Evolutionary conservation across 2,888 invertebrate genomes (phyloP).

Genomic region (Ichneumoninae sp.): DNA sequence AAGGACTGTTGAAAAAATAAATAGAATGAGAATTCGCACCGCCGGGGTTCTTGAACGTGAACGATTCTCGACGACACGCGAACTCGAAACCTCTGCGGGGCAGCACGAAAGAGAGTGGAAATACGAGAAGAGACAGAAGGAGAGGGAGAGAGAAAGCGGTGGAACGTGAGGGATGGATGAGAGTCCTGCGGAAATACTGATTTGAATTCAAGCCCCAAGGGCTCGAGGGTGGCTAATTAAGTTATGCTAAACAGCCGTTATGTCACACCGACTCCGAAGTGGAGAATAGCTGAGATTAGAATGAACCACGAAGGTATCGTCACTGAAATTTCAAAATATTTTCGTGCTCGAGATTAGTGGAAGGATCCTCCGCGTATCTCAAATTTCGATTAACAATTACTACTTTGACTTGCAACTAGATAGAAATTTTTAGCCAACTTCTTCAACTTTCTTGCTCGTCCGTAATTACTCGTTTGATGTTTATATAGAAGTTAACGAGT

Average conservation of each 20-base stretch:
- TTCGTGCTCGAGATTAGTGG: background rate
- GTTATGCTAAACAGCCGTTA: slow-evolving; percentile 79
- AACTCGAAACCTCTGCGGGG: slow-evolving; percentile 18
- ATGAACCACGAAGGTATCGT: background rate
- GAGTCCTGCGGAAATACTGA: slow-evolving; percentile 56
- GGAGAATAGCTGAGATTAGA: slow-evolving; percentile 29
- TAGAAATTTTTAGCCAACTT: background rate
- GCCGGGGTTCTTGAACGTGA: slow-evolving; percentile 23
- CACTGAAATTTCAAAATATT: slow-evolving; percentile 26
- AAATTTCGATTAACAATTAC: slow-evolving; percentile 3
- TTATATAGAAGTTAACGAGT: too few species aligned
- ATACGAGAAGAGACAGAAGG: slow-evolving; percentile 13
- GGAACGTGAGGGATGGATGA: slow-evolving; percentile 22
- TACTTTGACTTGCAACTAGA: background rate
- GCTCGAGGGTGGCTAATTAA: slow-evolving; percentile 73
- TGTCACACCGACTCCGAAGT: slow-evolving; percentile 52
- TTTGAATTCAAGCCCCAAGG: slow-evolving; percentile 66
- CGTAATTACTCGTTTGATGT: background rate
- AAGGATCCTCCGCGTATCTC: background rate
- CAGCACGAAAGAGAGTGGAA: background rate
- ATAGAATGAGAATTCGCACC: background rate
- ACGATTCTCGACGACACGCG: slow-evolving; percentile 28
- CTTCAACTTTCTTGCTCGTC: background rate
- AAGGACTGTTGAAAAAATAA: slow-evolving; percentile 33
- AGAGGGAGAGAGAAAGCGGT: background rate